A percentile compares a stretch with the other conserved stretches of the same genome.
These are phyloP conservation scores for Eilema depressum DNA, from an alignment of 2,888 invertebrate species.

Conservation along the genomic window DNA sequence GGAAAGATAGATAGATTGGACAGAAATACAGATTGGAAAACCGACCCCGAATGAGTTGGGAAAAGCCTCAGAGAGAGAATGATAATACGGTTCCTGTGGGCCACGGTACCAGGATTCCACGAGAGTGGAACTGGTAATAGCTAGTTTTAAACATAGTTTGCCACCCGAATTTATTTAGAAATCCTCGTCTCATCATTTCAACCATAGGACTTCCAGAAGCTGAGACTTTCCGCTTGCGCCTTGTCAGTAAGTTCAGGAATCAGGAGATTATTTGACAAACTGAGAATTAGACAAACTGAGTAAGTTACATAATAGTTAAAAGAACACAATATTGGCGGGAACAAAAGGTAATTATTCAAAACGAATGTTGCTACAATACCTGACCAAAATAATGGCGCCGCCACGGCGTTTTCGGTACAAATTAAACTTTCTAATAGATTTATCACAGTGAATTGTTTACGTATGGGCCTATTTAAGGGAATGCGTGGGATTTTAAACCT, in stretches of 20 bases:
- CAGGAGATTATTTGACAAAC: no score
- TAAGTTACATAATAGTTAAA: no score
- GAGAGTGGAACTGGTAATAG: not conserved
- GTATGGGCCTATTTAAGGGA: slow-evolving; percentile 29
- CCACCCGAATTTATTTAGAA: not conserved
- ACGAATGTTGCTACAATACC: not conserved
- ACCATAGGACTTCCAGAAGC: no score
- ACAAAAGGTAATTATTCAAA: not conserved
- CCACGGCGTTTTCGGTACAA: slow-evolving; percentile 18
- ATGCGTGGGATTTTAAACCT: slow-evolving; percentile 38
- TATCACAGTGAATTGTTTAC: slow-evolving; percentile 18
- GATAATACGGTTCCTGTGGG: not conserved
- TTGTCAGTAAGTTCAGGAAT: not conserved
- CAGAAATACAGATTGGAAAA: no score
- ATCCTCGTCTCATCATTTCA: not conserved
- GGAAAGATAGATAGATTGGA: no score
- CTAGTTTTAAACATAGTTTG: not conserved
- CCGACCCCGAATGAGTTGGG: no score
- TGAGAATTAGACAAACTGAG: no score
- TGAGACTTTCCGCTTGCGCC: not conserved
- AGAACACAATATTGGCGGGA: not conserved
- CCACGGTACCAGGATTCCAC: not conserved
- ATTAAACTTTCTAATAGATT: slow-evolving; percentile 32
- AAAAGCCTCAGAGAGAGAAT: no score
- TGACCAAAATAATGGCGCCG: not conserved